Base-by-base conservation (phyloP, 2,113 vertebrate genomes). In the Pungitius pungitius region DNA sequence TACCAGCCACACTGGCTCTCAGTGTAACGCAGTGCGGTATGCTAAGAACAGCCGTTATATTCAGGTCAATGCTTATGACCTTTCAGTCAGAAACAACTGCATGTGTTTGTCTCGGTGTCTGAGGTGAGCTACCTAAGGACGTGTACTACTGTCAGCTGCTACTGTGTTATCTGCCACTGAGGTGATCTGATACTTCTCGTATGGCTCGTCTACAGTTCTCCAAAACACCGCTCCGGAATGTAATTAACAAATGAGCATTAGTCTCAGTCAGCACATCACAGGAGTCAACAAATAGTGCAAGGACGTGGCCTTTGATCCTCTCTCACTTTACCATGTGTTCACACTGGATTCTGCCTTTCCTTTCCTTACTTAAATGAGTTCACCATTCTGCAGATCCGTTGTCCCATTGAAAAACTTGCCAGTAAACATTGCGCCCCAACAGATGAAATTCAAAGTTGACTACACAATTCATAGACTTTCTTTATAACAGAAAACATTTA, bases 211-310 rank as follows among this genome's bases (percentile, higher is more conserved):
- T 37, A 33, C 27, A n/a, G 11, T 49, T 68, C 77, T 45, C 37
- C n/a, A 43, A 55, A 81, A 66, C 26, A 15, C 63, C 49, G 17
- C 40, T 63, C 15, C 62, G 73, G 59, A 84, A 58, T 85, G 62
- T 85, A 84, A 88, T 88, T 83, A 75, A 13, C 61, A 71, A 68
- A 77, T 65, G 27, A 78, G 65, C 61, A 75, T 58, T 20, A 61
- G 76, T 69, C 26, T 72, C 62, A 68, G 69, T 59, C 67, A 77
- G 49, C 69, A 62, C 64, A 58, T 57, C 42, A 22, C 66, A 77
- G 51, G 51, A 63, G 18, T 42, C 52, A 65, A 74, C 62, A 56
- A 52, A 66, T 40, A 18, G 58, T 4, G 17, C 56, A 55, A 56
- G 43, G 39, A 82, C 15, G 18, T 49, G 60, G 39, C 55, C 61